A percentile compares a stretch with the other conserved stretches of the same genome.
phyloP scores from a whole-genome alignment of 2,113 vertebrate species.

The Pachypanchax playfairii region DNA sequence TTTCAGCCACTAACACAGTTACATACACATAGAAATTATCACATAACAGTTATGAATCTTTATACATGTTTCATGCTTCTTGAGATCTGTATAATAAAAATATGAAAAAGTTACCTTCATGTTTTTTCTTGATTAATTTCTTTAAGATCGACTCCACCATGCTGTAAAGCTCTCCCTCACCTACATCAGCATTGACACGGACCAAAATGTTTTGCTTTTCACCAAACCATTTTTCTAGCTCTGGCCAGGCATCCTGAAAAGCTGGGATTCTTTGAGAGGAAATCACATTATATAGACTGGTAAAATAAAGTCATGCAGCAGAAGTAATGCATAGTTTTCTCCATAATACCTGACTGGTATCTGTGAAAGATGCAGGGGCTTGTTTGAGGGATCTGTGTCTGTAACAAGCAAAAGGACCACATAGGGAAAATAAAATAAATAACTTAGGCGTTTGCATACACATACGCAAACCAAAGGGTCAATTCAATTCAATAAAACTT shows the following conservation, averaged over 20 bases:
- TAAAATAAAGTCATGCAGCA: neutral
- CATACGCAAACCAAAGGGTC: neutral
- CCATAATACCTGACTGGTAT: conserved; percentile 71
- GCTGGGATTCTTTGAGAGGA: conserved; percentile 77
- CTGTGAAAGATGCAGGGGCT: conserved; percentile 54
- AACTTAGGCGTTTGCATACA: neutral
- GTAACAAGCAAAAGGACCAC: conserved; percentile 5
- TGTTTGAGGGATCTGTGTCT: conserved; percentile 40
- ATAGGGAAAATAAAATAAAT: neutral
- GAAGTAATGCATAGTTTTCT: neutral
- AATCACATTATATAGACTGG: neutral
- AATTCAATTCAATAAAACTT: too few species aligned
- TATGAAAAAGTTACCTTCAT: conserved; percentile 74
- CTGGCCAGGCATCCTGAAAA: conserved; percentile 87
- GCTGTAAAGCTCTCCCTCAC: conserved; percentile 74
- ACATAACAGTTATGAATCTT: too few species aligned
- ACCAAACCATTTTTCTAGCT: conserved; percentile 88
- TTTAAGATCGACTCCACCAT: conserved; percentile 81
- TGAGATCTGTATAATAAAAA: neutral
- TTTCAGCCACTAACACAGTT: too few species aligned
- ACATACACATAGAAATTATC: too few species aligned
- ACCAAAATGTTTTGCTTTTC: conserved; percentile 81
- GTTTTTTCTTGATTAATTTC: conserved; percentile 60
- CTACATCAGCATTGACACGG: conserved; percentile 82
- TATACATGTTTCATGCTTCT: too few species aligned